Conservation (phyloP, 2,888 invertebrate genomes). For the Capitulum mitella region DNA sequence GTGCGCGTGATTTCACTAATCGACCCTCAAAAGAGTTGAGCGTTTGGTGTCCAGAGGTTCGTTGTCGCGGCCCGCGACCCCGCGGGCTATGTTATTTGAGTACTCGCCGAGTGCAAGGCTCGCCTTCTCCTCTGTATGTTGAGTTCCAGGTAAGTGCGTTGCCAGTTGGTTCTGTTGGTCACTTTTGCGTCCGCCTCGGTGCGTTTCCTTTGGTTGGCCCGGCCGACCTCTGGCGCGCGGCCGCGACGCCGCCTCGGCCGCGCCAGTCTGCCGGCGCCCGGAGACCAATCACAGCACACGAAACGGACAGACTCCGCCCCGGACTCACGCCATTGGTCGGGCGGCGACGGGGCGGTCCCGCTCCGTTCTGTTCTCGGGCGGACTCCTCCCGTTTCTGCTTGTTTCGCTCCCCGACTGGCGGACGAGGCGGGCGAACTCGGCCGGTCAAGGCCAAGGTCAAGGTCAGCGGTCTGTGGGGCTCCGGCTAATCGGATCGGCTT, state of each 20-base stretch:
- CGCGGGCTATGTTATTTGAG: conserved; percentile 5
- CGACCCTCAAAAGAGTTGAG: too few relatives aligned
- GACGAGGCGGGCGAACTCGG: background rate
- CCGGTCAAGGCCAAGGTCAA: too few relatives aligned
- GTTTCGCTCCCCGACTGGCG: background rate
- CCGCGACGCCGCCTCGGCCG: background rate
- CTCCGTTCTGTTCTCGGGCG: background rate
- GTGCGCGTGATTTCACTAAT: background rate
- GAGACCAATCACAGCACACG: too few relatives aligned
- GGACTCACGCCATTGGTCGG: too few relatives aligned
- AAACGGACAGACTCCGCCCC: too few relatives aligned
- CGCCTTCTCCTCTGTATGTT: conserved; percentile 7
- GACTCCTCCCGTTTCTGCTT: background rate
- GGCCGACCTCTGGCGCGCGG: background rate
- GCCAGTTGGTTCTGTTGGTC: background rate
- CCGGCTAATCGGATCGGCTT: background rate
- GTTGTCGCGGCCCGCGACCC: too few relatives aligned
- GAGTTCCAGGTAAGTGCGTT: conserved; percentile 11
- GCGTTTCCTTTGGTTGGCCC: conserved; percentile 6
- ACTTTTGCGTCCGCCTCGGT: background rate
- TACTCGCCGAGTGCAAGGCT: background rate
- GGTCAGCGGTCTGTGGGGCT: too few relatives aligned
- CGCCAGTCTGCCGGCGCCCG: background rate
- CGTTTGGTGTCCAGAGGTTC: too few relatives aligned
- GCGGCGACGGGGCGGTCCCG: background rate